phyloP scores from a whole-genome alignment of 2,113 vertebrate species.

The Alethe diademata region DNA sequence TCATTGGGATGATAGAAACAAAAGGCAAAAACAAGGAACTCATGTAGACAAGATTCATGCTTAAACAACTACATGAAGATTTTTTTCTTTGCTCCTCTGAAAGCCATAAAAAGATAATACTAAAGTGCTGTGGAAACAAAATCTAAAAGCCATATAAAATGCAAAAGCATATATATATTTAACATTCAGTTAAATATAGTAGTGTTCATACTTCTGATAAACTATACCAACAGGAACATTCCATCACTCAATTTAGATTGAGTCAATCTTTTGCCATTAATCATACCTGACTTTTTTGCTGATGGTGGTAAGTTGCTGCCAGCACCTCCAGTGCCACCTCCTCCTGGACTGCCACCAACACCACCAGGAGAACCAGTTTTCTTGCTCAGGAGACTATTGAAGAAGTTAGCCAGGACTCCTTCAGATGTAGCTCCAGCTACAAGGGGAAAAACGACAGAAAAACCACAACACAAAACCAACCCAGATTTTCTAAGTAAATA shows the following conservation, averaged over 20 bases:
- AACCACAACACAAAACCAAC: not conserved
- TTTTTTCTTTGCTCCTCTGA: not conserved
- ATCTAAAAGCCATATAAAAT: not conserved
- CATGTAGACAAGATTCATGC: not conserved
- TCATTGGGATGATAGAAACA: not conserved
- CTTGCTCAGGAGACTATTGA: conserved; percentile 97
- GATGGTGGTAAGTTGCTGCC: conserved; percentile 87
- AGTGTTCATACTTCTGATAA: not conserved
- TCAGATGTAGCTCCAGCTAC: conserved; percentile 94
- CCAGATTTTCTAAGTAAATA: not conserved
- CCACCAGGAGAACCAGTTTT: conserved; percentile 91
- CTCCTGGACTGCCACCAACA: conserved; percentile 76
- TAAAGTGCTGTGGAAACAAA: not conserved
- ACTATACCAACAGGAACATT: not conserved
- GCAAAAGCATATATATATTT: not conserved
- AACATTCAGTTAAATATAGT: not conserved
- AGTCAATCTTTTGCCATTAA: not conserved
- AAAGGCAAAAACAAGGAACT: not conserved
- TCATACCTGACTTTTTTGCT: conserved; percentile 92
- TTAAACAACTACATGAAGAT: not conserved
- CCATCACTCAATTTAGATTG: not conserved
- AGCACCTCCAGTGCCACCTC: conserved; percentile 72
- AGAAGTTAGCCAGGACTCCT: conserved; percentile 98
- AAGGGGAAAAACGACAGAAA: not conserved
- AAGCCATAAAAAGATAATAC: not conserved